These are phyloP conservation scores for Aulostomus chinensis DNA, from an alignment of 2,797 vertebrate genomes.

Conservation along the genomic window DNA sequence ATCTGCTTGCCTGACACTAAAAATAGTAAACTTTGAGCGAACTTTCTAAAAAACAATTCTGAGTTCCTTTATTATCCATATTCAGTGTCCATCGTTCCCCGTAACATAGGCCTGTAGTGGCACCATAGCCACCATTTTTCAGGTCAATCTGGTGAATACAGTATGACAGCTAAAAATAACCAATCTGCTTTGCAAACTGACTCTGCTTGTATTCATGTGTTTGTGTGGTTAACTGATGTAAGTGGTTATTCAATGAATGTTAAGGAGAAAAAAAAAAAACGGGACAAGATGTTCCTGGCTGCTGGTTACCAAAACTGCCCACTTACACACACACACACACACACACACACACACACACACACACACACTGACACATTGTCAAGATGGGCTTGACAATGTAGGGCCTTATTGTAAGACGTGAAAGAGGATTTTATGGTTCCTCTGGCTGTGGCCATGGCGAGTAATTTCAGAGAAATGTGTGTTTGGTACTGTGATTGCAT, in stretches of 20 bases:
- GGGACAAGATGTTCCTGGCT: conserved; percentile 54
- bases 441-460: conserved; percentile 3
- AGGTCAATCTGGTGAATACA: neutral
- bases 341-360: conserved; percentile 7
- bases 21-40: too few species aligned
- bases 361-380: conserved; percentile 2
- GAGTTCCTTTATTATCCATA: too few species aligned
- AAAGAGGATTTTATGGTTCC: conserved; percentile 38
- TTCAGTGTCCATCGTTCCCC: conserved; percentile 6
- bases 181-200: neutral
- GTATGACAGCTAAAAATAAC: conserved; percentile 8
- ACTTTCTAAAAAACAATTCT: too few species aligned
- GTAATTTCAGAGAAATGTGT: too few species aligned
- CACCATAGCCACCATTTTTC: neutral
- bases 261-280: too few species aligned
- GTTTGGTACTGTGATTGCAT: neutral
- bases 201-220: conserved; percentile 14
- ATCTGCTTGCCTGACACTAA: too few species aligned
- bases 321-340: neutral
- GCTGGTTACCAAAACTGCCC: conserved; percentile 35
- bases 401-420: conserved; percentile 27
- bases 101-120: neutral
- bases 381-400: conserved; percentile 29
- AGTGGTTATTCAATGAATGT: conserved; percentile 43
- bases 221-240: conserved; percentile 31